Conservation (phyloP, 2,797 vertebrate genomes). For the Sebastiscus tertius region DNA sequence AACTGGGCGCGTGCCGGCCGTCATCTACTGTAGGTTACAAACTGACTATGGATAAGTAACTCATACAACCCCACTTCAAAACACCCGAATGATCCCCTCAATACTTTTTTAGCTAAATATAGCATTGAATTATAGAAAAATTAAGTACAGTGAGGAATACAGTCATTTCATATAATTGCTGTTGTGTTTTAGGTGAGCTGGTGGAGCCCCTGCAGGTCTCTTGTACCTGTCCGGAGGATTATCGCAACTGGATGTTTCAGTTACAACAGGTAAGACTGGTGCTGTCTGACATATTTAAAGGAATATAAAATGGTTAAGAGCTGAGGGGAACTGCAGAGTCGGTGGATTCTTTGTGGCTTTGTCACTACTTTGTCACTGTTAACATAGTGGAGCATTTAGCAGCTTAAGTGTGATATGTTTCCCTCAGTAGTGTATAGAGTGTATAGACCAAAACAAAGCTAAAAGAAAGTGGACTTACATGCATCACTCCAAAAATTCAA, state of each 20-base stretch:
- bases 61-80: too few species aligned
- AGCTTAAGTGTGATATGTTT: neutral
- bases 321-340: neutral
- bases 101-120: neutral
- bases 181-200: slow-evolving; percentile 79
- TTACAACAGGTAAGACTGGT: slow-evolving; percentile 82
- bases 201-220: slow-evolving; percentile 84
- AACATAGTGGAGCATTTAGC: neutral
- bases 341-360: neutral
- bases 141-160: neutral
- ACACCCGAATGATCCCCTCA: neutral
- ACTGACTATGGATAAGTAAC: too few species aligned
- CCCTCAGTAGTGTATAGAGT: neutral
- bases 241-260: slow-evolving; percentile 86
- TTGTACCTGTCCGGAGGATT: slow-evolving; percentile 83
- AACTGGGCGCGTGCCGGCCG: too few species aligned
- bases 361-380: too few species aligned
- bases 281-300: neutral
- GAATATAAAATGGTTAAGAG: neutral
- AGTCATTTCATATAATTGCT: neutral
- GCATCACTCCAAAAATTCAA: neutral
- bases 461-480: neutral
- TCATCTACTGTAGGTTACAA: too few species aligned
- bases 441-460: neutral
- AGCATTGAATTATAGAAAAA: neutral